Evolutionary conservation across 2,888 invertebrate species (phyloP).

Genomic region (Hyposoter didymator): DNA sequence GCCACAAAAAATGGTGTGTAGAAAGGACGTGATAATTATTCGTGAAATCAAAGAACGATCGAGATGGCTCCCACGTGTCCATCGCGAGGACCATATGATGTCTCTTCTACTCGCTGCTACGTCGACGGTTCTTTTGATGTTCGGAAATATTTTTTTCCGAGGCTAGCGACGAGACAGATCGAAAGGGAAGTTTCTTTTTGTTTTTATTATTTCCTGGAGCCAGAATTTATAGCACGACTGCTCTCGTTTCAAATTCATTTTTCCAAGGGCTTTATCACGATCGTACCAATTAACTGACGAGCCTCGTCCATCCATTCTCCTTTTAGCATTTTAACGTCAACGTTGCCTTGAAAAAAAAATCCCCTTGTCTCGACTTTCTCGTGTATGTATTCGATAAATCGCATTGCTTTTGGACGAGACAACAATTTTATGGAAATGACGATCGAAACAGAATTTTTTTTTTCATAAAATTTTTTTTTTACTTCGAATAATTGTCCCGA

Average conservation of each 20-base stretch:
- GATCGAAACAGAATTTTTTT: not conserved
- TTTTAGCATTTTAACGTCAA: not conserved
- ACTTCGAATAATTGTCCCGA: not conserved
- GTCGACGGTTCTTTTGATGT: conserved; percentile 64
- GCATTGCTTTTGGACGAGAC: too few relatives aligned
- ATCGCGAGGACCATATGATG: conserved; percentile 71
- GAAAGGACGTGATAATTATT: conserved; percentile 80
- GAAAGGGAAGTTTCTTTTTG: conserved; percentile 29
- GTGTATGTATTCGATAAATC: not conserved
- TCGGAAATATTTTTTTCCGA: conserved; percentile 29
- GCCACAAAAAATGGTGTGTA: conserved; percentile 75
- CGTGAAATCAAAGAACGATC: conserved; percentile 76
- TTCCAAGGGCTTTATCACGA: conserved; percentile 15
- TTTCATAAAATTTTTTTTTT: not conserved
- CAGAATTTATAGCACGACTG: conserved; percentile 19
- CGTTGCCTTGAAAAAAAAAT: too few relatives aligned
- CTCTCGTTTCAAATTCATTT: conserved; percentile 30
- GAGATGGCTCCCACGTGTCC: conserved; percentile 67
- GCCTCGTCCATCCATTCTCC: not conserved
- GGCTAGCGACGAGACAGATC: conserved; percentile 40
- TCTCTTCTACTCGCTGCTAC: conserved; percentile 32
- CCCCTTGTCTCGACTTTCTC: not conserved
- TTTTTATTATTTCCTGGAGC: not conserved
- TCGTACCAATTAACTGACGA: conserved; percentile 10
- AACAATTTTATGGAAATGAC: not conserved